A percentile compares a stretch with the other conserved stretches of the same genome.
Evolutionary conservation across 2,888 invertebrate genomes (phyloP).

Genomic region (Megalurothrips usitatus): DNA sequence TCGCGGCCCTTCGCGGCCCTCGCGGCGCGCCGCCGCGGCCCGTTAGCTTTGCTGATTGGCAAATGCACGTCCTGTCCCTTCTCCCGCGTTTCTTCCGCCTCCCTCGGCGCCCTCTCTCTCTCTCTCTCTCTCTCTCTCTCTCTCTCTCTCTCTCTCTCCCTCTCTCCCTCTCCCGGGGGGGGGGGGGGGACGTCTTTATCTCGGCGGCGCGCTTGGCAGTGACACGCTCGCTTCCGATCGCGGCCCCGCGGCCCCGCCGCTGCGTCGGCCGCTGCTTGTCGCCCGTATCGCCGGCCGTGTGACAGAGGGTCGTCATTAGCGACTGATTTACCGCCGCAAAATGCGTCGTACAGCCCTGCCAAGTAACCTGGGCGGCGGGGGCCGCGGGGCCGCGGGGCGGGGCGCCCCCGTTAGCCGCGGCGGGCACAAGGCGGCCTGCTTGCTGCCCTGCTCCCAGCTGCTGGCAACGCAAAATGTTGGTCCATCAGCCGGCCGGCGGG

Average conservation of each 20-base stretch:
- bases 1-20: too few species aligned
- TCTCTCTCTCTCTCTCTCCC: too few species aligned
- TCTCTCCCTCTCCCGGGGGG: neutral
- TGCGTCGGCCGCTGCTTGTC: neutral
- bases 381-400: neutral
- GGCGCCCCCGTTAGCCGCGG: too few species aligned
- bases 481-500: too few species aligned
- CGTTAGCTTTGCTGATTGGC: neutral
- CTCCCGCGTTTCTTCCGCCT: neutral
- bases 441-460: too few species aligned
- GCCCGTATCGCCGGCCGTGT: neutral
- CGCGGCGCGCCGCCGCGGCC: neutral
- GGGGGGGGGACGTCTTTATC: neutral
- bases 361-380: neutral
- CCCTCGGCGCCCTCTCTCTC: neutral
- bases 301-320: slow-evolving; percentile 6
- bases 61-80: neutral
- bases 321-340: neutral
- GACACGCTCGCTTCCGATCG: too few species aligned
- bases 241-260: neutral
- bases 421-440: too few species aligned
- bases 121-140: too few species aligned
- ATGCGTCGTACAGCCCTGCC: neutral
- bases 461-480: too few species aligned
- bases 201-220: too few species aligned